Conservation (phyloP, 2,888 invertebrate genomes). For the Thymelicus lineola region DNA sequence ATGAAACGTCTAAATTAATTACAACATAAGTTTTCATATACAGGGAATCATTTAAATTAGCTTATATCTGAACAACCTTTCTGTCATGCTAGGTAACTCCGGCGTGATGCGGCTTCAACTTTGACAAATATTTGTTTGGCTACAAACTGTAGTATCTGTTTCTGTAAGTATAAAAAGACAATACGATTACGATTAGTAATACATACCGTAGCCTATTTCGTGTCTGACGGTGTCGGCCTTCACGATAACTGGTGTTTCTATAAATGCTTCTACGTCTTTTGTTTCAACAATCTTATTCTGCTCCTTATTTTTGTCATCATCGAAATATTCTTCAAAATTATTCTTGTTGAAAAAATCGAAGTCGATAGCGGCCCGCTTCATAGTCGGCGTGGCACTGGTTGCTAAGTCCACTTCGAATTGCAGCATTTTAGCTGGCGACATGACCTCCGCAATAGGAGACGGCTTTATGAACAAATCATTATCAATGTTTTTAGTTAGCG, state of each 20-base stretch:
- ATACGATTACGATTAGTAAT: constrained; percentile 32
- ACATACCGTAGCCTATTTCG: constrained; percentile 79
- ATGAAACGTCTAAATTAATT: background rate
- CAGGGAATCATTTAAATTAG: background rate
- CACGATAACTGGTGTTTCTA: constrained; percentile 71
- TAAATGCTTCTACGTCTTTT: constrained; percentile 50
- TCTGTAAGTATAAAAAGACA: background rate
- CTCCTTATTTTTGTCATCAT: constrained; percentile 52
- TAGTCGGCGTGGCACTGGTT: constrained; percentile 72
- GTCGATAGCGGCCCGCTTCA: constrained; percentile 75
- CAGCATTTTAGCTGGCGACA: constrained; percentile 79
- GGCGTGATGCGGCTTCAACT: background rate
- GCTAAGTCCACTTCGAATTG: constrained; percentile 71
- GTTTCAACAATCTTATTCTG: constrained; percentile 40
- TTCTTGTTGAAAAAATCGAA: constrained; percentile 75
- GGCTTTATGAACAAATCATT: constrained; percentile 70
- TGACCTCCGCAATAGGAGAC: constrained; percentile 68
- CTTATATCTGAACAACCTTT: background rate
- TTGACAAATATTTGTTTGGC: background rate
- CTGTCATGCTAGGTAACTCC: background rate
- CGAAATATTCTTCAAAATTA: constrained; percentile 67
- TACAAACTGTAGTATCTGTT: background rate
- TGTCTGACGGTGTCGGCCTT: constrained; percentile 72
- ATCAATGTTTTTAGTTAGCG: constrained; percentile 63
- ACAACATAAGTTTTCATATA: background rate